Percentiles rank a stretch among this genome's conserved stretches.
Evolutionary conservation across 2,113 vertebrate species (phyloP).

Genomic region (Ciconia stormi): DNA sequence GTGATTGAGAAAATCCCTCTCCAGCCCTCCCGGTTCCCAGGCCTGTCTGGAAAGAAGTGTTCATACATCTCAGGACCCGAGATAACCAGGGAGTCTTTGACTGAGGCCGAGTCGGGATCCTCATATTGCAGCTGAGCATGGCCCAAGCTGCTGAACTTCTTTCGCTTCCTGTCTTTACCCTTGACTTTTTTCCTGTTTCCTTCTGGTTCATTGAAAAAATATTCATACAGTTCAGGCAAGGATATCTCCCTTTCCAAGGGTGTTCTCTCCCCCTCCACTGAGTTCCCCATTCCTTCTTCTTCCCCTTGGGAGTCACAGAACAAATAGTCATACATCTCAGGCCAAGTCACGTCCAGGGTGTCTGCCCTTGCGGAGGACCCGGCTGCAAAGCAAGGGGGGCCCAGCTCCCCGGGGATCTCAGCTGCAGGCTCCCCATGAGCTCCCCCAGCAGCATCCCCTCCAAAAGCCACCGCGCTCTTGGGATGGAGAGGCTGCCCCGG

Average conservation of each 20-base stretch:
- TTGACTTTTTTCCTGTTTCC: conserved; percentile 28
- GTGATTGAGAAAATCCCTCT: neutral
- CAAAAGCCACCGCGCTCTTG: fast-evolving
- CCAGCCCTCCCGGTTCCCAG: neutral
- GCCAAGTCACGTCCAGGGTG: conserved; percentile 71
- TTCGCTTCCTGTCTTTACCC: conserved; percentile 62
- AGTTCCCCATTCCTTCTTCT: neutral
- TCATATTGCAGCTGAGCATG: neutral
- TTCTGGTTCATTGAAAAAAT: conserved; percentile 80
- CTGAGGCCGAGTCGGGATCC: neutral
- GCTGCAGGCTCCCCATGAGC: neutral
- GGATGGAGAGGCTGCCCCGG: neutral
- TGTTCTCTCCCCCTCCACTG: neutral
- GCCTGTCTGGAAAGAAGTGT: conserved; percentile 69
- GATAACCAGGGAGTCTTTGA: neutral
- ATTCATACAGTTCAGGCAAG: conserved; percentile 87
- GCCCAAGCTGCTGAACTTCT: neutral
- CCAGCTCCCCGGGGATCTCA: neutral
- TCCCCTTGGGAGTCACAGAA: conserved; percentile 77
- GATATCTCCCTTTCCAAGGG: conserved; percentile 55
- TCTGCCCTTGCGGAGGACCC: neutral
- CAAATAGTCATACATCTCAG: conserved; percentile 88
- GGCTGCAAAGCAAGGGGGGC: neutral
- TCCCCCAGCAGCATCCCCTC: neutral
- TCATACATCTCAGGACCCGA: conserved; percentile 77